Evolutionary conservation across 1,140 invertebrate species (phyloP), one percentile per base, ranked within the genome.

Genomic region (Cardiocondyla obscurior): DNA sequence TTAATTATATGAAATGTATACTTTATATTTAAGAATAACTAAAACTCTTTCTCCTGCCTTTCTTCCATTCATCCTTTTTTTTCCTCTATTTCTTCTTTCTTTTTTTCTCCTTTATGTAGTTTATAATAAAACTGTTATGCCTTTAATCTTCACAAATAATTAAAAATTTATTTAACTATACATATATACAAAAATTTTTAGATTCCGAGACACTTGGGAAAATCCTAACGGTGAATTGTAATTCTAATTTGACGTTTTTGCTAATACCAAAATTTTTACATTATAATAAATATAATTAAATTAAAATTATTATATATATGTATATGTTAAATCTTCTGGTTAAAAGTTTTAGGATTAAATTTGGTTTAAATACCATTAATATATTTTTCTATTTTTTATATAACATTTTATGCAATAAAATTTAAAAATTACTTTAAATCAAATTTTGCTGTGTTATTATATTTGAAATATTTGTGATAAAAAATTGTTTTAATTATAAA

Each of bases 1-100:
- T 76, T 64, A 73, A n/a, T 73, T 39, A 62, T 74, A 62, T 76
- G 39, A 76, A 76, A 76, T 76, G 39, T 76, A 76, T 62, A 46
- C 64, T 76, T 76, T 76, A 44, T 62, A 76, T 76, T 64, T 76
- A 33, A 22, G 49, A 12, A 60, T 62, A 62, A 44, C 14, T 51
- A 36, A 46, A 33, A 72, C 58, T 30, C 33, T 49, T 5, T 69
- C 5, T 39, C 7, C 58, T 53, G 8, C n/a, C n/a, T 36, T 39
- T 62, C 19, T 62, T 19, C 33, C 7, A 22, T 25, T 10, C 57
- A 33, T 60, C 8, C 33, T 8, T n/a, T 39, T 60, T 42, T 5
- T 4, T 22, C 0, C 8, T 60, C 7, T 19, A 10, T 60, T 1
- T 8, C n/a, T 58, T 57, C 55, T 33, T 57, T 25, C 14, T 57